Percentiles rank a stretch among this genome's conserved stretches.
These are phyloP conservation scores for Arrhopalites spinosus DNA, from an alignment of 2,888 invertebrate species.

Conservation along the genomic window DNA sequence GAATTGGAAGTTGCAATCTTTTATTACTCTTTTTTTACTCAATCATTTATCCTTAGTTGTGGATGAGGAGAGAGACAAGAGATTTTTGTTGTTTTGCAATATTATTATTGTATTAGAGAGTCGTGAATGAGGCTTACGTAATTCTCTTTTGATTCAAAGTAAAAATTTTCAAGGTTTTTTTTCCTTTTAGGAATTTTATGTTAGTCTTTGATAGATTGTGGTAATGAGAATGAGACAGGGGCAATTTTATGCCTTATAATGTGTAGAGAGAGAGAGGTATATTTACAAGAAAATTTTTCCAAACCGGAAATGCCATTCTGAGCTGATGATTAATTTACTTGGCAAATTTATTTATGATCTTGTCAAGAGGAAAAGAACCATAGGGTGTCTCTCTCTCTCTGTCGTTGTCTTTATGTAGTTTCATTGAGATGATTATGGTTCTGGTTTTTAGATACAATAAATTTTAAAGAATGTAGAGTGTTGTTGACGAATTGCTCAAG, in stretches of 20 bases:
- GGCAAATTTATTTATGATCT: too few species aligned
- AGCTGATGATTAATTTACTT: not conserved
- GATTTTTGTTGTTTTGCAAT: not conserved
- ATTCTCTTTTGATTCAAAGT: not conserved
- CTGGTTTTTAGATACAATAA: too few species aligned
- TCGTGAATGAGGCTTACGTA: not conserved
- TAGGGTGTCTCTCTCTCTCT: not conserved
- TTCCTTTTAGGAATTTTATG: too few species aligned
- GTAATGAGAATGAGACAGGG: too few species aligned
- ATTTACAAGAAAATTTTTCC: not conserved
- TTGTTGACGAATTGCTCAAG: not conserved
- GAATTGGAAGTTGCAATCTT: too few species aligned
- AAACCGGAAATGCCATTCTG: not conserved
- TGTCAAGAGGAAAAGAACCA: not conserved
- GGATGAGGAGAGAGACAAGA: too few species aligned
- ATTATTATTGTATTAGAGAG: not conserved
- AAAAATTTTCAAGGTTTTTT: not conserved
- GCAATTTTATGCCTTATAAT: not conserved
- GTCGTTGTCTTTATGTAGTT: not conserved
- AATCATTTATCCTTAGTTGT: not conserved
- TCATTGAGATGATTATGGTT: constrained; percentile 1
- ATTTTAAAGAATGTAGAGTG: not conserved
- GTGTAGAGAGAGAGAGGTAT: not conserved
- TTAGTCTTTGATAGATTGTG: not conserved
- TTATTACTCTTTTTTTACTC: too few species aligned